Evolutionary conservation across 2,888 invertebrate species (phyloP).

Genomic region (Eupelmus urozonus): DNA sequence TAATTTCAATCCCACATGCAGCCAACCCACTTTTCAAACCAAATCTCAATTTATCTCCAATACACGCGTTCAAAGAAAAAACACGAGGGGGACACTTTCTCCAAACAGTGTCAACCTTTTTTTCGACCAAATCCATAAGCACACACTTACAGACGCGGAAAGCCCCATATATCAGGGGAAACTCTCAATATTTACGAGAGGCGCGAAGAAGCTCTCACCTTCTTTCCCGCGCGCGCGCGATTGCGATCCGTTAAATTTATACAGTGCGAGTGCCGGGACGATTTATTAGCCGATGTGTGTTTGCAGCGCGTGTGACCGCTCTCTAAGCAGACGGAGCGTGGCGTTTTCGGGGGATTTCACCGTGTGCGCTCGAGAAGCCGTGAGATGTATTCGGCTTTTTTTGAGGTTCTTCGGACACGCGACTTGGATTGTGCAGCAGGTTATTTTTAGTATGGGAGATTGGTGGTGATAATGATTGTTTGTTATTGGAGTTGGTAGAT

Average conservation of each 20-base stretch:
- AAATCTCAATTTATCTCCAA: too few relatives aligned
- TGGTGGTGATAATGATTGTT: too few relatives aligned
- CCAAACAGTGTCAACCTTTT: neutral
- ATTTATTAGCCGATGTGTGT: slow-evolving; percentile 26
- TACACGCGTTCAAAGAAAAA: too few relatives aligned
- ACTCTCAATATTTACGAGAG: slow-evolving; percentile 37
- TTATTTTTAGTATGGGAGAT: too few relatives aligned
- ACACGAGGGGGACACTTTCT: too few relatives aligned
- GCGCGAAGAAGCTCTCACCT: slow-evolving; percentile 55
- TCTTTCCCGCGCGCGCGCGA: slow-evolving; percentile 59
- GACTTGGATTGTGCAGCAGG: too few relatives aligned
- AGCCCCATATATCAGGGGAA: neutral
- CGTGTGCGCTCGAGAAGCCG: neutral
- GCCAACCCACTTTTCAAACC: too few relatives aligned
- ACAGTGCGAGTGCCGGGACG: slow-evolving; percentile 51
- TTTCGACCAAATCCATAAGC: too few relatives aligned
- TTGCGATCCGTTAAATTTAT: slow-evolving; percentile 70
- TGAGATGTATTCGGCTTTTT: slow-evolving; percentile 2
- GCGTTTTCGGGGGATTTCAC: slow-evolving; percentile 40
- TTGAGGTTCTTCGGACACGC: neutral
- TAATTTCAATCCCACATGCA: too few relatives aligned
- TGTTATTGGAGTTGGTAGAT: too few relatives aligned
- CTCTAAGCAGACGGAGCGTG: slow-evolving; percentile 23
- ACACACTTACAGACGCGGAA: slow-evolving; percentile 11
- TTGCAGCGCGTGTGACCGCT: neutral